Base-by-base conservation (phyloP, 1,140 invertebrate genomes). In the Yoshiicerus persimilis region DNA sequence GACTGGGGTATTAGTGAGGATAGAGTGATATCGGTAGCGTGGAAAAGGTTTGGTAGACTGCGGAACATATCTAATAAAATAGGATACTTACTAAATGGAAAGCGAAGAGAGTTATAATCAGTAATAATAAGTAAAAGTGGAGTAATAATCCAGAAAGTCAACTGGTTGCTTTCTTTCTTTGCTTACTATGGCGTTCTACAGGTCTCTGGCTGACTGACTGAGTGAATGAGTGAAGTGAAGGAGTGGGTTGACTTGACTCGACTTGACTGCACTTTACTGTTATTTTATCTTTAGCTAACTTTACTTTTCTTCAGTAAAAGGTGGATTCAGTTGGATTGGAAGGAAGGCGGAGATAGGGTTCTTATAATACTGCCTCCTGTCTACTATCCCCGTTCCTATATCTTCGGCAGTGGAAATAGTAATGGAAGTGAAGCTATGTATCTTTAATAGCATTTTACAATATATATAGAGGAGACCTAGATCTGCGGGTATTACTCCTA, bases 121-220 rank as follows among this genome's bases (percentile, higher is more conserved):
- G 32, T 80, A 80, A 80, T 80, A 80, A 80, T 80, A 80, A 80
- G 75, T 80, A 80, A 80, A 80, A 80, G 75, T 80, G 75, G 30
- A 80, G 75, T 80, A 80, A 36, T 80, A 80, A 80, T 80, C 75
- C 75, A 30, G 75, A 20, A 80, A 80, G 75, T 80, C 75, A 80
- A 80, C 75, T 80, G 75, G 75, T 80, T 80, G 75, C 75, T 80
- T 32, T 36, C 34, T 36, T 80, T 80, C 32, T 36, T 38, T 80
- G n/a, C 34, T 80, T 36, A 20, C 20, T 5, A 36, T 20, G 4
- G 75, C 75, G 75, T 80, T 80, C 75, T 80, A 80, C 75, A 80
- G 75, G 75, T 80, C 75, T 80, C 75, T 70, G 47, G 16, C 27
- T 70, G 27, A 70, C 64, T 70, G 25, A 27, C 23, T 70, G 64